phyloP scores from a whole-genome alignment of 2,888 invertebrate species.

The Petrophora chlorosata region DNA sequence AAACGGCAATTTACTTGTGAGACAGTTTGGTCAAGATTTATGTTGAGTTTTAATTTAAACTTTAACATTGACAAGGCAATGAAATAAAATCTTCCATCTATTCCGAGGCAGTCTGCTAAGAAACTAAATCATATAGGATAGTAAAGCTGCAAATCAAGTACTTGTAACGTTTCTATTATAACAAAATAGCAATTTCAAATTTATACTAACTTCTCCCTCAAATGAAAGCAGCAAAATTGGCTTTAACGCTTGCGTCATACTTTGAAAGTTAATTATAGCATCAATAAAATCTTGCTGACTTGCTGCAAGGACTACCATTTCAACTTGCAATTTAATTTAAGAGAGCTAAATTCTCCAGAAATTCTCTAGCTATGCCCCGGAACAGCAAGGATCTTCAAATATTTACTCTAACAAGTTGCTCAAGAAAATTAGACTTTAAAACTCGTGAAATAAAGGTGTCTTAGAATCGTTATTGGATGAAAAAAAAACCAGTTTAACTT shows the following conservation, averaged over 20 bases:
- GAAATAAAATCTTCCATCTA: too few species aligned
- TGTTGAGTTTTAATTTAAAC: too few species aligned
- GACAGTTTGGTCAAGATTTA: not conserved
- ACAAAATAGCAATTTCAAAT: too few species aligned
- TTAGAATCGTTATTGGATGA: conserved; percentile 21
- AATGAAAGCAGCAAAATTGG: too few species aligned
- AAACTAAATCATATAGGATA: too few species aligned
- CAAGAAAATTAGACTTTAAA: conserved; percentile 10
- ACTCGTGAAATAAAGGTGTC: conserved; percentile 13
- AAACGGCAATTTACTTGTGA: not conserved
- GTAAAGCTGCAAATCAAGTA: too few species aligned
- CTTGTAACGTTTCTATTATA: too few species aligned
- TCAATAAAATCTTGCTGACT: conserved; percentile 14
- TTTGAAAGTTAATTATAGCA: conserved; percentile 7
- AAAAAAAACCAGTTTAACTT: conserved; percentile 48
- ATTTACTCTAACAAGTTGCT: conserved; percentile 13
- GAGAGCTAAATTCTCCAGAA: conserved; percentile 15
- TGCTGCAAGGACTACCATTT: conserved; percentile 3
- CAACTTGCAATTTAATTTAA: conserved; percentile 17
- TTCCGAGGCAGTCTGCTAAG: too few species aligned
- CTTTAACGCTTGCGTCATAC: not conserved
- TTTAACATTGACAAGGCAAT: too few species aligned
- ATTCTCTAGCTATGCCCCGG: conserved; percentile 6
- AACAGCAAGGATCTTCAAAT: conserved; percentile 16
- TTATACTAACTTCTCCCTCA: too few species aligned